Conservation (phyloP, 2,797 vertebrate genomes). For the Phylloscopus collybita region DNA sequence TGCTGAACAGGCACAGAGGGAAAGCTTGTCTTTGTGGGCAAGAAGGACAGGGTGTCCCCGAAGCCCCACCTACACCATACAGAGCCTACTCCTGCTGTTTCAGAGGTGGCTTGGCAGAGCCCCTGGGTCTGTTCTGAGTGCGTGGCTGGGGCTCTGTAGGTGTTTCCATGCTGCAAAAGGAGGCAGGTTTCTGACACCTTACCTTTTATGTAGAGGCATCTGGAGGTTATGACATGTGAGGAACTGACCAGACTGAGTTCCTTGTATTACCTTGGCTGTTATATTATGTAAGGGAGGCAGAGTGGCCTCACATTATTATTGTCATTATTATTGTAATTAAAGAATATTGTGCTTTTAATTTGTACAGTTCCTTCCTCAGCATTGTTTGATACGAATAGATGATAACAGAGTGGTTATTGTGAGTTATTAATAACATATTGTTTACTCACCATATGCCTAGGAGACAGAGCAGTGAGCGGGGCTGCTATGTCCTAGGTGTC, state of each 20-base stretch:
- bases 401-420: conserved; percentile 29
- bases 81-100: background rate
- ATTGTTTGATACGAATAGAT: background rate
- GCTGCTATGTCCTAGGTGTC: background rate
- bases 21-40: background rate
- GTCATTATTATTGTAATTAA: background rate
- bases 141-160: no score
- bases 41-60: accelerated
- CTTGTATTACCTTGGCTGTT: background rate
- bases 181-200: background rate
- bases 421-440: conserved; percentile 34
- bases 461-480: background rate
- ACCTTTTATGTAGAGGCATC: background rate
- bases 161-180: background rate
- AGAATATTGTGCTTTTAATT: conserved; percentile 51
- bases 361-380: conserved; percentile 29
- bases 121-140: background rate
- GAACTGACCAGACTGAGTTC: background rate
- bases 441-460: background rate
- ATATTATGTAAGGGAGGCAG: background rate
- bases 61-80: background rate
- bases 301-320: background rate
- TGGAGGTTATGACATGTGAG: background rate
- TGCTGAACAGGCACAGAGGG: background rate
- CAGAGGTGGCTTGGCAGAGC: background rate